phyloP scores from a whole-genome alignment of 2,888 invertebrate genomes.

The Rhamnusium bicolor region DNA sequence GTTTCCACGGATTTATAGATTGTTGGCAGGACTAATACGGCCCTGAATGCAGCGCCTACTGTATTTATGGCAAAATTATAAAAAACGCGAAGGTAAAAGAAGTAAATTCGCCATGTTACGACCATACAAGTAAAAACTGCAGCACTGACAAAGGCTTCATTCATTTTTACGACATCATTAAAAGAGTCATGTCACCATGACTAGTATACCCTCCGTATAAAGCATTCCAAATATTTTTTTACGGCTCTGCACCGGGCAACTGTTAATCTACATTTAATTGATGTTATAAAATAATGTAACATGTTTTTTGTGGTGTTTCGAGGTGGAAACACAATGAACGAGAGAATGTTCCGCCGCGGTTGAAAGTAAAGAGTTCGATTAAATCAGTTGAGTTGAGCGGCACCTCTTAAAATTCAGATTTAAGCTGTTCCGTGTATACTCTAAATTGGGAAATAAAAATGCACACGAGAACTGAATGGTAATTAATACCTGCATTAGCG shows the following conservation, averaged over 20 bases:
- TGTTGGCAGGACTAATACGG: not conserved
- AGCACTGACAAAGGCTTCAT: conserved; percentile 11
- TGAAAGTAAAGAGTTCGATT: not conserved
- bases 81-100: not conserved
- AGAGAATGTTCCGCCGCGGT: not conserved
- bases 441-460: too few species aligned
- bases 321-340: conserved; percentile 12
- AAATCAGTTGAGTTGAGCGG: not conserved
- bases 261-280: conserved; percentile 25
- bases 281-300: conserved; percentile 6
- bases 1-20: too few species aligned
- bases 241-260: not conserved
- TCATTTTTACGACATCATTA: conserved; percentile 28
- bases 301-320: conserved; percentile 1
- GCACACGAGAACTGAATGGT: not conserved
- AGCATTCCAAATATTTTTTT: conserved; percentile 16
- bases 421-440: too few species aligned
- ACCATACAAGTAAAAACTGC: conserved; percentile 2
- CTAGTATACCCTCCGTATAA: conserved; percentile 3
- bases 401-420: not conserved
- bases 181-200: not conserved
- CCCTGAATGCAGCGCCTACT: not conserved
- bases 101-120: conserved; percentile 10
- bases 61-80: not conserved
- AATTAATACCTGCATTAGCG: not conserved